Evolutionary conservation across 2,113 vertebrate genomes (phyloP).

Genomic region (Ptilorrhoa leucosticta): DNA sequence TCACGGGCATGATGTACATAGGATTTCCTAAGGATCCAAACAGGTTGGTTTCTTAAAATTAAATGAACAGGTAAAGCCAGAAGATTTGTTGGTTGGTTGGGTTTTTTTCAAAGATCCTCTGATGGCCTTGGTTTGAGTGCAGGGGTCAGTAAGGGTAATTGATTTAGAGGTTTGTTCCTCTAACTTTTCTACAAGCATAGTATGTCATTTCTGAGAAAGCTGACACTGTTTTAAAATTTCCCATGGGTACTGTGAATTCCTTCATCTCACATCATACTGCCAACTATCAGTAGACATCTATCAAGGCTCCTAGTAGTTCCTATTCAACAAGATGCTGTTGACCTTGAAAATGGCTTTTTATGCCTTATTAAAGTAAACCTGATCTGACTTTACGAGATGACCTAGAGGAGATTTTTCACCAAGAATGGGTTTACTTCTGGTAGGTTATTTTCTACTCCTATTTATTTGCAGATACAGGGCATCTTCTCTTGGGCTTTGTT

Average conservation of each 20-base stretch:
- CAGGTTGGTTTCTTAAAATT: background rate
- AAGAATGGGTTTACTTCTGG: background rate
- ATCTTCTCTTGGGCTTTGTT: background rate
- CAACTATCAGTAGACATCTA: background rate
- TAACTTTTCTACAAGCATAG: background rate
- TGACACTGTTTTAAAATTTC: background rate
- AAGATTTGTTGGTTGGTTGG: background rate
- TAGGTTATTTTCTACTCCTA: background rate
- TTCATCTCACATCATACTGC: background rate
- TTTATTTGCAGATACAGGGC: background rate
- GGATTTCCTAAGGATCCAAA: background rate
- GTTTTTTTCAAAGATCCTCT: background rate
- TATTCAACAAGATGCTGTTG: background rate
- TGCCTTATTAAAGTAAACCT: background rate
- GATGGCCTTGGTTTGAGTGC: background rate
- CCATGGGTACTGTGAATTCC: background rate
- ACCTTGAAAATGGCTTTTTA: background rate
- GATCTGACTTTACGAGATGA: background rate
- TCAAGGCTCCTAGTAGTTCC: background rate
- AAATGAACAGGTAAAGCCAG: background rate
- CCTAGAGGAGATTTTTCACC: background rate
- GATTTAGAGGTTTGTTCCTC: background rate
- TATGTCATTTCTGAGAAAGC: background rate
- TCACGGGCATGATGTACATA: background rate
- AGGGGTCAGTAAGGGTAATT: background rate